These are phyloP conservation scores for Aphodius granarius DNA, from an alignment of 2,888 invertebrate genomes.

Conservation along the genomic window DNA sequence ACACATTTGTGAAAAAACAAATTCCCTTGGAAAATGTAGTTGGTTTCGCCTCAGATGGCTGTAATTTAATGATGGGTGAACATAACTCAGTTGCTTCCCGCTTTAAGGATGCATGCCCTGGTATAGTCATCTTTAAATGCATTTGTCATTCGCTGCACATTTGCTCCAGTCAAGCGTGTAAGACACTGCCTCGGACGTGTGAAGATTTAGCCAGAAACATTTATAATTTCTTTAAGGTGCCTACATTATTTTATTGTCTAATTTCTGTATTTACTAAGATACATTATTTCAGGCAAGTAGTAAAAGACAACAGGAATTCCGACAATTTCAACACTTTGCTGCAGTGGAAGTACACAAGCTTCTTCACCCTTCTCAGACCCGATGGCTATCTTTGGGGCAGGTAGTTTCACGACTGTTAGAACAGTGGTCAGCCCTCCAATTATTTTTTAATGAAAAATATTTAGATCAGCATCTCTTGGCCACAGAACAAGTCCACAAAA, in stretches of 20 bases:
- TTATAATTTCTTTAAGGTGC: not conserved
- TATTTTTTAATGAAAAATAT: constrained; percentile 1
- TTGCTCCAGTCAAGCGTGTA: constrained; percentile 42
- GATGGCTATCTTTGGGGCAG: not conserved
- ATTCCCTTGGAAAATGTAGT: constrained; percentile 42
- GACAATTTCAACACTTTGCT: not conserved
- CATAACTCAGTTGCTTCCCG: constrained; percentile 41
- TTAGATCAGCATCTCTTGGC: not conserved
- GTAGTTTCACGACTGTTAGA: not conserved
- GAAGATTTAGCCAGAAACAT: constrained; percentile 38
- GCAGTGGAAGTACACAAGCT: not conserved
- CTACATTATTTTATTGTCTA: not conserved
- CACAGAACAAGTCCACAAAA: not conserved
- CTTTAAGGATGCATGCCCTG: constrained; percentile 38
- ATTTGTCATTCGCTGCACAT: constrained; percentile 45
- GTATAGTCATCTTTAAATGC: constrained; percentile 42
- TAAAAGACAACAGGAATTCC: not conserved
- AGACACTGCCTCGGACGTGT: constrained; percentile 39
- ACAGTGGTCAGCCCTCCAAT: not conserved
- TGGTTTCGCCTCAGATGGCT: constrained; percentile 45
- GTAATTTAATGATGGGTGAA: constrained; percentile 44
- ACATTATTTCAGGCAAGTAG: not conserved
- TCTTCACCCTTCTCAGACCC: not conserved
- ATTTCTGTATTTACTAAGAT: not conserved
- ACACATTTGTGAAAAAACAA: constrained; percentile 10